A percentile compares a stretch with the other conserved stretches of the same genome.
Evolutionary conservation across 2,797 vertebrate species (phyloP).

Genomic region (Harpagifer antarcticus): DNA sequence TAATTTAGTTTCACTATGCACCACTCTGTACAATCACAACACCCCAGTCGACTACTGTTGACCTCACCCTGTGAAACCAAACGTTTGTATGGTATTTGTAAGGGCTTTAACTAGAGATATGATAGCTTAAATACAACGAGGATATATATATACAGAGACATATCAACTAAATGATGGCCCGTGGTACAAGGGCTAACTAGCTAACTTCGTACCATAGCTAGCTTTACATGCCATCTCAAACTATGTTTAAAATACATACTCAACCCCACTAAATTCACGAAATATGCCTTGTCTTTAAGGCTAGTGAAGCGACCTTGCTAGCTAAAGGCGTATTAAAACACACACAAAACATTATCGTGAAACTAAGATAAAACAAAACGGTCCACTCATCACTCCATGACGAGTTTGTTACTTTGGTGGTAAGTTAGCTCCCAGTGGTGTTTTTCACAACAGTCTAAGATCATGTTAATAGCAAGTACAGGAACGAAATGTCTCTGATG

Average conservation of each 20-base stretch:
- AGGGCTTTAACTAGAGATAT: rapidly evolving
- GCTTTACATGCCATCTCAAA: conserved; percentile 10
- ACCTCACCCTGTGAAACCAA: conserved; percentile 43
- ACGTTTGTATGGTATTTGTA: background rate
- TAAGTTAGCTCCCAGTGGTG: conserved; percentile 25
- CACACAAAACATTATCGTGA: background rate
- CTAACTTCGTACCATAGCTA: background rate
- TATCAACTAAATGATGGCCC: background rate
- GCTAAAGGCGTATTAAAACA: background rate
- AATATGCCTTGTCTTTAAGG: background rate
- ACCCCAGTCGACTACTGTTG: conserved; percentile 16
- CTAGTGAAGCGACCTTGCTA: background rate
- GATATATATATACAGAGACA: background rate
- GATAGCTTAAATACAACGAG: background rate
- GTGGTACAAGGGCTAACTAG: conserved; percentile 2
- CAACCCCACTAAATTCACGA: background rate
- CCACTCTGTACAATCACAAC: background rate
- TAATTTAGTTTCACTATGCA: conserved; percentile 2
- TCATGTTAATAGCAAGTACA: conserved; percentile 3
- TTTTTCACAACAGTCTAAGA: background rate
- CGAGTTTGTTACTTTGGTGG: background rate
- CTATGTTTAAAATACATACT: background rate
- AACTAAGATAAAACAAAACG: background rate
- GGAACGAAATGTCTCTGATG: conserved; percentile 11
- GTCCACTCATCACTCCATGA: conserved; percentile 6